Conservation (phyloP, 2,113 vertebrate genomes). For the Axis porcinus region DNA sequence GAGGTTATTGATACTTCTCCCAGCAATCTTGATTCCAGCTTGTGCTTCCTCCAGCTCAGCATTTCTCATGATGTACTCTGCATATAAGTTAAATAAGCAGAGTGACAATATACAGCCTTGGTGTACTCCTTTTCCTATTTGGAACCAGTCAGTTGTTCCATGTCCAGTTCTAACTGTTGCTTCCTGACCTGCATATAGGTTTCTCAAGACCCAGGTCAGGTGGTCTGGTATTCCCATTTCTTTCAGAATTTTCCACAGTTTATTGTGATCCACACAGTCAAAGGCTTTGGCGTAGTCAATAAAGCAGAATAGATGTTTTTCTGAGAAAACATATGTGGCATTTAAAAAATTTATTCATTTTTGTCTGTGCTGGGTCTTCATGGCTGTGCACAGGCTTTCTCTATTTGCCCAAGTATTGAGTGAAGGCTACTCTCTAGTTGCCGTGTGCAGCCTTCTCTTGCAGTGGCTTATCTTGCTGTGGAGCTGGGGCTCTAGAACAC, state of each 20-base stretch:
- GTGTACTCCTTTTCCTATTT: neutral
- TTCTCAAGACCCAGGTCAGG: neutral
- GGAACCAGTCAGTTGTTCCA: neutral
- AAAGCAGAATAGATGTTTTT: neutral
- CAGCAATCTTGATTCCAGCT: neutral
- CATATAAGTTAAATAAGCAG: neutral
- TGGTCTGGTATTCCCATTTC: neutral
- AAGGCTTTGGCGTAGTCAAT: neutral
- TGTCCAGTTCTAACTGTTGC: neutral
- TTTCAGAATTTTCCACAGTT: neutral
- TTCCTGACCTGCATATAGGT: neutral
- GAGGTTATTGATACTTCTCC: neutral
- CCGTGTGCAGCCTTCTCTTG: fast-evolving
- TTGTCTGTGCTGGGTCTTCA: neutral
- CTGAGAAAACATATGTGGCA: neutral
- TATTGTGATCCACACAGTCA: neutral
- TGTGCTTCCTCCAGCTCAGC: neutral
- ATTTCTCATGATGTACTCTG: neutral
- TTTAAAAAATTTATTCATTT: neutral
- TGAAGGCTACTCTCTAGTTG: neutral
- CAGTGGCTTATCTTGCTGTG: neutral
- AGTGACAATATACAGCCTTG: neutral
- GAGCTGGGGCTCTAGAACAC: neutral
- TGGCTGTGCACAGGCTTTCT: neutral
- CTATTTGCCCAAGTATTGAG: neutral